phyloP scores from a whole-genome alignment of 2,113 vertebrate species.

The Prolemur simus region DNA sequence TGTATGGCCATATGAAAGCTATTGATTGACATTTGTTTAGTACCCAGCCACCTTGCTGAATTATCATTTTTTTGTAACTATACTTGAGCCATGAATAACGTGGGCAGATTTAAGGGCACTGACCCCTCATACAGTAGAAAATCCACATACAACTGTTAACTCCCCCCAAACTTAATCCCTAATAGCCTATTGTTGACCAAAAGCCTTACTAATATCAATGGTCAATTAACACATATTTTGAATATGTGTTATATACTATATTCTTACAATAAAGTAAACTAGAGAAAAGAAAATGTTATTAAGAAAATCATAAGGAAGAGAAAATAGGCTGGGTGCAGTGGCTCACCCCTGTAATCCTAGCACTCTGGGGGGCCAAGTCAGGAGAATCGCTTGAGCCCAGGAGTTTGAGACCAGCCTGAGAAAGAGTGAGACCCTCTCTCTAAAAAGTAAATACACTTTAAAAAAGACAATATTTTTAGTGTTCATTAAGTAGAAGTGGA shows the following conservation, averaged over 20 bases:
- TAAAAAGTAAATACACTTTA: too few relatives aligned
- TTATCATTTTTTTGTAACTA: neutral
- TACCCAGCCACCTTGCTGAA: neutral
- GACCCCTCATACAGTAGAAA: neutral
- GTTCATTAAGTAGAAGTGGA: neutral
- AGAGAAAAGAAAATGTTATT: neutral
- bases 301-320: neutral
- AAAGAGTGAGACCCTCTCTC: too few relatives aligned
- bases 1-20: neutral
- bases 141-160: neutral
- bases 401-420: too few relatives aligned
- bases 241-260: neutral
- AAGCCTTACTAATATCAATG: neutral
- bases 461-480: neutral
- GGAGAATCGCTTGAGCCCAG: too few relatives aligned
- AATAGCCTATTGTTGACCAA: neutral
- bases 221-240: neutral
- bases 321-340: too few relatives aligned
- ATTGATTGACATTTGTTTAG: neutral
- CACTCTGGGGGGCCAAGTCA: too few relatives aligned
- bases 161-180: neutral
- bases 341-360: too few relatives aligned
- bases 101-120: neutral
- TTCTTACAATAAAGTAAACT: neutral
- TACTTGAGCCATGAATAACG: neutral